Percentiles rank a stretch among this genome's conserved stretches.
Conservation (phyloP, 2,113 vertebrate genomes). For the Bucco capensis region DNA sequence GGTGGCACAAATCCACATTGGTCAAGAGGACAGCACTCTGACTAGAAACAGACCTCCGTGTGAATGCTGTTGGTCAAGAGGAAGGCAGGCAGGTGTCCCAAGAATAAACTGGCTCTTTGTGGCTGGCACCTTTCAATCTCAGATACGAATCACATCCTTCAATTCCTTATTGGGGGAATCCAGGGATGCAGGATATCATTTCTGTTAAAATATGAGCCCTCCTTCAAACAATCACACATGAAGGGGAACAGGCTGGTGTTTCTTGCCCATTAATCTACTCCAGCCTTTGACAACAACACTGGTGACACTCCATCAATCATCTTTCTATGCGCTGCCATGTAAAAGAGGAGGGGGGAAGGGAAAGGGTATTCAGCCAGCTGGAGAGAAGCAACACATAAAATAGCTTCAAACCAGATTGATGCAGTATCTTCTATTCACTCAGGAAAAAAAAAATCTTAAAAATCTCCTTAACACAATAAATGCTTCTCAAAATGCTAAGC, state of each 20-base stretch:
- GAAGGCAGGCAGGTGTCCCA: background rate
- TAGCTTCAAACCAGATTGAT: constrained; percentile 39
- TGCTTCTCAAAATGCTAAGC: background rate
- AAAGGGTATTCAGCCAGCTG: constrained; percentile 52
- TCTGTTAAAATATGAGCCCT: constrained; percentile 46
- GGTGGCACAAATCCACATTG: background rate
- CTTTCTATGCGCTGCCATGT: background rate
- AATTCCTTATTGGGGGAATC: constrained; percentile 38
- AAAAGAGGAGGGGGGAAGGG: constrained; percentile 29
- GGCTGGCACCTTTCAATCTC: constrained; percentile 32
- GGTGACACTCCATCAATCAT: constrained; percentile 54
- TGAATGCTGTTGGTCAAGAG: background rate
- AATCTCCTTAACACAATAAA: background rate
- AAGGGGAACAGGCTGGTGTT: constrained; percentile 38
- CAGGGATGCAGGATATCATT: constrained; percentile 20
- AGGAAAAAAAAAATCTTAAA: background rate
- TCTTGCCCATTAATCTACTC: constrained; percentile 59
- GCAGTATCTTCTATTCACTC: background rate
- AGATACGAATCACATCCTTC: constrained; percentile 25
- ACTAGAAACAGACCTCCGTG: background rate
- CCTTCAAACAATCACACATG: constrained; percentile 42
- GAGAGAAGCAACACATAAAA: constrained; percentile 29
- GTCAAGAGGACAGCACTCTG: background rate
- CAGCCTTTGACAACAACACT: constrained; percentile 43
- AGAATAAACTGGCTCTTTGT: background rate